These are phyloP conservation scores for Lepidiolamprologus cunningtoni DNA, from an alignment of 2,113 vertebrate species.

Conservation along the genomic window DNA sequence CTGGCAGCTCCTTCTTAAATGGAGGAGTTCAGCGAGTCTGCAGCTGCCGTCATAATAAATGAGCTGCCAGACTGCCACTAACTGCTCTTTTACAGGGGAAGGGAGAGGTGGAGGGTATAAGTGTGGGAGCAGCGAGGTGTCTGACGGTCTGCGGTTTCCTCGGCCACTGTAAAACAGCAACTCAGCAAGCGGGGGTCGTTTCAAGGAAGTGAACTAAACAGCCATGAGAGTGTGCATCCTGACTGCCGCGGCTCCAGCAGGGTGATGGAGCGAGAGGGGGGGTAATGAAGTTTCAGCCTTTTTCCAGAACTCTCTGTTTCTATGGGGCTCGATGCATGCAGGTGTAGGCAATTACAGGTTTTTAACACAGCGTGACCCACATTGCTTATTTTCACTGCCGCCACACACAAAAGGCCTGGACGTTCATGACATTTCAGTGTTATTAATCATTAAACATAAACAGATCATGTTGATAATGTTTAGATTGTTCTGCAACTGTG, in stretches of 20 bases:
- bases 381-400: not conserved
- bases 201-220: conserved; percentile 55
- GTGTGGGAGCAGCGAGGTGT: conserved; percentile 43
- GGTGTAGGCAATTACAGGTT: conserved; percentile 10
- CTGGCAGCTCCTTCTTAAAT: conserved; percentile 29
- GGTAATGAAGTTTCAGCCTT: not conserved
- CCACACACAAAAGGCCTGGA: not conserved
- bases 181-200: conserved; percentile 17
- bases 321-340: not conserved
- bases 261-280: not conserved
- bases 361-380: not conserved
- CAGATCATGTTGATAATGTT: not conserved
- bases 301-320: not conserved
- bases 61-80: conserved; percentile 53
- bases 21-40: conserved; percentile 47
- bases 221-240: conserved; percentile 51
- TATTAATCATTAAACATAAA: not conserved
- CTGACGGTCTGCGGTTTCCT: conserved; percentile 30
- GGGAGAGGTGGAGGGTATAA: not conserved
- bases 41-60: conserved; percentile 59
- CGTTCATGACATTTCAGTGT: not conserved
- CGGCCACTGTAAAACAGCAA: conserved; percentile 45
- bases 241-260: conserved; percentile 13
- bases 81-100: conserved; percentile 36
- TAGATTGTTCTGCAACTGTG: not conserved